Conservation (phyloP, 2,797 vertebrate genomes). For the Helostoma temminkii region DNA sequence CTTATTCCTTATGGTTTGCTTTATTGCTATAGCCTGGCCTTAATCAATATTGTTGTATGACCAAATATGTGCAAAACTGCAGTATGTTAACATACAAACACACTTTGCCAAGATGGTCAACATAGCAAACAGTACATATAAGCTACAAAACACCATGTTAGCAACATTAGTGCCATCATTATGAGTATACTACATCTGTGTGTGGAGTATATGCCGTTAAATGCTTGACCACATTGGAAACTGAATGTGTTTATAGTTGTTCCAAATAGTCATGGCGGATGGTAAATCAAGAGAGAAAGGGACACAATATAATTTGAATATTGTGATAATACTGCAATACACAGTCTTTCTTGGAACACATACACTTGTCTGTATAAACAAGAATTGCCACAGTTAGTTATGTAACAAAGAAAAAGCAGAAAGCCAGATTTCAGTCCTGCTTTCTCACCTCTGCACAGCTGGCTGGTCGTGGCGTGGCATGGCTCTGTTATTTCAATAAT, state of each 20-base stretch:
- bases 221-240: not conserved
- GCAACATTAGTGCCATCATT: slow-evolving; percentile 1
- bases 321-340: not conserved
- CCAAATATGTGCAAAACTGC: not conserved
- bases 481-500: not conserved
- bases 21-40: not conserved
- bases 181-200: not conserved
- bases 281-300: not conserved
- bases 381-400: no score
- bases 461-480: not conserved
- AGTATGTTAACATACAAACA: not conserved
- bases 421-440: not conserved
- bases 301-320: not conserved
- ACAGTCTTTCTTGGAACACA: no score
- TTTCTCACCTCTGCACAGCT: not conserved
- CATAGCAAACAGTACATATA: not conserved
- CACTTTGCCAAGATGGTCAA: no score
- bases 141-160: not conserved
- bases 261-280: not conserved
- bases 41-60: not conserved
- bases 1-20: no score
- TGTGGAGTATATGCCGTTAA: no score
- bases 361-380: no score
- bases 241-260: not conserved
- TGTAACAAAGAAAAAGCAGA: not conserved